Evolutionary conservation across 2,797 vertebrate species (phyloP), one percentile per base, ranked within the genome.

Genomic region (Crax fasciolata): DNA sequence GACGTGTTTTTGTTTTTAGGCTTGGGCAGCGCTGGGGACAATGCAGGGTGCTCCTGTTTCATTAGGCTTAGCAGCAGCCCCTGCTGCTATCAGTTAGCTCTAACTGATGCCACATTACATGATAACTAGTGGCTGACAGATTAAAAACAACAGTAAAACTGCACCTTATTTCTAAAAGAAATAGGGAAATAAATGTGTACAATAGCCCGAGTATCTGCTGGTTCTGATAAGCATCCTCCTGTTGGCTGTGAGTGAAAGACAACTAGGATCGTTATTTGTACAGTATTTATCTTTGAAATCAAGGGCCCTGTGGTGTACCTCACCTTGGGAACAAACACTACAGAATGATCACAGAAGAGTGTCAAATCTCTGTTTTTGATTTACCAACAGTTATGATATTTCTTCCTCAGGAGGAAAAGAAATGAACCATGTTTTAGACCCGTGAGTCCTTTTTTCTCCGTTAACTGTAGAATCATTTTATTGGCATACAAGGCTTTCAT

Each of bases 211-310:
- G 98, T 98, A 97, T 98, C 97, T 98, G 98, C 97, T 97, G 98
- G 97, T 97, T 98, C 97, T 98, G 98, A 99, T 98, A 99, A 99
- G 98, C 98, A 97, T 98, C 98, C 98, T 98, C 98, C 98, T 93
- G 97, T 97, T 98, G 98, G 98, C 98, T 98, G 98, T 98, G 98
- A 98, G 98, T 98, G 98, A 98, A 98, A 98, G 98, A 98, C 95
- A 98, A 98, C 97, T 97, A 96, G 97, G 87, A 96, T 98, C 96
- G 92, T 98, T 98, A 98, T 98, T 98, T 98, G 98, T 97, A 98
- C 97, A 96, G 98, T 96, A 98, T 98, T 98, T 98, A 98, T 98
- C 98, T 98, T 98, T 98, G 98, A 98, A 98, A 99, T 98, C 98
- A 98, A 98, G 98, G 98, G 98, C 98, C 98, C 98, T 98, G 97